Evolutionary conservation across 2,113 vertebrate species (phyloP).

Genomic region (Forbesichthys papilliferus): DNA sequence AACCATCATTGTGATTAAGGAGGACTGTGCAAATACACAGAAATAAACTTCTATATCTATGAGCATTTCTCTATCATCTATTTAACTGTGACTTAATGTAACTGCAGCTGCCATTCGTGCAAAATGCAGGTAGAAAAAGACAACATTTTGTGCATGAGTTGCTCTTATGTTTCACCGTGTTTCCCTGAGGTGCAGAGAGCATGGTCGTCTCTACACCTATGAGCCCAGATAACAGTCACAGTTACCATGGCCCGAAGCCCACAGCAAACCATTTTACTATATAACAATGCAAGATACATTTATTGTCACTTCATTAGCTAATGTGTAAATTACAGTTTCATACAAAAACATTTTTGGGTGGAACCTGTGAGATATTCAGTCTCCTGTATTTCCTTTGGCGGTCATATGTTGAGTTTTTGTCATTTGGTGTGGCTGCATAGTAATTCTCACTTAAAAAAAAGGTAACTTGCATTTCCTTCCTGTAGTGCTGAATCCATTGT

Average conservation of each 20-base stretch:
- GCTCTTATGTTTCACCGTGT: background rate
- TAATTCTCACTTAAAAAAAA: slow-evolving; percentile 43
- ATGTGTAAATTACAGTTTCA: slow-evolving; percentile 6
- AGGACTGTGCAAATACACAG: background rate
- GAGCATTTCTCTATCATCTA: too few species aligned
- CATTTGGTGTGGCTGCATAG: slow-evolving; percentile 30
- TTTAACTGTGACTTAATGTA: too few species aligned
- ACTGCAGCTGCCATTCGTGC: background rate
- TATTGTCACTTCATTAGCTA: slow-evolving; percentile 23
- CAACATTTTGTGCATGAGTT: background rate
- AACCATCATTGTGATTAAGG: background rate
- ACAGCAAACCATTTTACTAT: background rate
- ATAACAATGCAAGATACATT: too few species aligned
- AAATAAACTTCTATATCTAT: too few species aligned
- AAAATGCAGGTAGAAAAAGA: background rate
- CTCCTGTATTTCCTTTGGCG: slow-evolving; percentile 29
- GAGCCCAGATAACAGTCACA: background rate
- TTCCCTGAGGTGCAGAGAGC: background rate
- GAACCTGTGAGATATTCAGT: slow-evolving; percentile 7
- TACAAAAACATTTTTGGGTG: background rate
- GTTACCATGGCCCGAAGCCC: slow-evolving; percentile 4
- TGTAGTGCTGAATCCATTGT: slow-evolving; percentile 41
- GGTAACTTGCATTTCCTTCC: slow-evolving; percentile 16
- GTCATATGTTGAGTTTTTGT: slow-evolving; percentile 43
- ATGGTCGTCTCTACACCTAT: slow-evolving; percentile 4